These are phyloP conservation scores for Thalassoma bifasciatum DNA, from an alignment of 2,113 vertebrate genomes.

Conservation along the genomic window DNA sequence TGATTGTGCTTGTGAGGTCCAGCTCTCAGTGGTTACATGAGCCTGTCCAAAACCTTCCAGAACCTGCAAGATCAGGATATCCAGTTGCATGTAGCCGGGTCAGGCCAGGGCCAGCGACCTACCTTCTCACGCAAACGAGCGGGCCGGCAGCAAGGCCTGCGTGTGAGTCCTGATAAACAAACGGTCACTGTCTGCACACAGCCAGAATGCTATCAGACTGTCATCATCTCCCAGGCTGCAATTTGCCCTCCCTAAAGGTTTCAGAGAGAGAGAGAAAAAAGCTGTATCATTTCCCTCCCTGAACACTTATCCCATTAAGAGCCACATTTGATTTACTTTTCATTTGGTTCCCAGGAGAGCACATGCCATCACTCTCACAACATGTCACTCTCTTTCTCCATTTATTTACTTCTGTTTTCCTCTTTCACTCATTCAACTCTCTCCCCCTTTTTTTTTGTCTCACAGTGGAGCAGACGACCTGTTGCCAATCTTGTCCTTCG, in stretches of 20 bases:
- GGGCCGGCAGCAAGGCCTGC: slow-evolving; percentile 44
- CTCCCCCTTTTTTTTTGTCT: background rate
- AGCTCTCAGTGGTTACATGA: slow-evolving; percentile 58
- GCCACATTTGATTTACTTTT: slow-evolving; percentile 35
- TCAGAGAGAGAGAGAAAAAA: slow-evolving; percentile 25
- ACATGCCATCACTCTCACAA: slow-evolving; percentile 22
- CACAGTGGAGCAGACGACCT: slow-evolving; percentile 93
- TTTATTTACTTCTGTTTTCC: slow-evolving; percentile 16
- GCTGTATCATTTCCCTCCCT: slow-evolving; percentile 46
- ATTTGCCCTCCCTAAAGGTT: slow-evolving; percentile 64
- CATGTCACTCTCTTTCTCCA: slow-evolving; percentile 19
- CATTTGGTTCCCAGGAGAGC: slow-evolving; percentile 15
- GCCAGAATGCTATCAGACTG: slow-evolving; percentile 63
- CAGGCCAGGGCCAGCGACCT: slow-evolving; percentile 37
- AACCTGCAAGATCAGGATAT: slow-evolving; percentile 55
- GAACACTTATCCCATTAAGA: slow-evolving; percentile 52
- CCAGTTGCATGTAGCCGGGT: slow-evolving; percentile 63
- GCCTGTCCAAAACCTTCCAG: slow-evolving; percentile 63
- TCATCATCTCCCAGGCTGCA: slow-evolving; percentile 62
- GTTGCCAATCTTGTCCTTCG: slow-evolving; percentile 93
- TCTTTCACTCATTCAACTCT: background rate
- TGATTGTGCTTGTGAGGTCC: slow-evolving; percentile 51
- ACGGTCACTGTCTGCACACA: slow-evolving; percentile 63
- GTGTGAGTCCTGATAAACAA: slow-evolving; percentile 76
- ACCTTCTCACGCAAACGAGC: slow-evolving; percentile 73